These are phyloP conservation scores for Resseliella maxima DNA, from an alignment of 2,888 invertebrate genomes.

Conservation along the genomic window DNA sequence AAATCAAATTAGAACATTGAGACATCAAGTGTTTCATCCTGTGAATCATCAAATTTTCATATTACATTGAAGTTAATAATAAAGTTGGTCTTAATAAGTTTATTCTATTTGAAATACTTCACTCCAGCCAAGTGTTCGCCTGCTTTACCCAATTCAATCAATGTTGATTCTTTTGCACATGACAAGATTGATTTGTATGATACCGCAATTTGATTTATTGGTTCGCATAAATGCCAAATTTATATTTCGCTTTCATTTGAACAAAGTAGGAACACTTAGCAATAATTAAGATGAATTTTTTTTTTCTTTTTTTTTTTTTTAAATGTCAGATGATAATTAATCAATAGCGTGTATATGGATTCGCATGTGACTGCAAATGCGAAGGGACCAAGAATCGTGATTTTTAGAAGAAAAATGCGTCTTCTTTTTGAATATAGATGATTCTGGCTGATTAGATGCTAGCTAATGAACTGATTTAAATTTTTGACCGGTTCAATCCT, in stretches of 20 bases:
- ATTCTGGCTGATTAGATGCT: not conserved
- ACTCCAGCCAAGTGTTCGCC: not conserved
- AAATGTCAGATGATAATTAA: conserved; percentile 51
- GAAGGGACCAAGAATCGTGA: not conserved
- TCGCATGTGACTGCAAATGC: too few species aligned
- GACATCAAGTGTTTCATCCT: not conserved
- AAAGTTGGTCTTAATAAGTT: not conserved
- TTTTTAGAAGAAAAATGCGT: not conserved
- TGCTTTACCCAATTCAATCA: not conserved
- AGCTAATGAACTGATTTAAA: conserved; percentile 33
- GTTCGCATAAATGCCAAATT: not conserved
- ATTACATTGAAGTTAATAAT: too few species aligned
- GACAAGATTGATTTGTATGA: not conserved
- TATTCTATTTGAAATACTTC: not conserved
- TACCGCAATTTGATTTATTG: not conserved
- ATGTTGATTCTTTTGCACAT: not conserved
- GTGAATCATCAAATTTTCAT: not conserved
- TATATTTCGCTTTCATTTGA: not conserved
- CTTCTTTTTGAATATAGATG: not conserved
- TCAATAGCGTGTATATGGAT: conserved; percentile 16
- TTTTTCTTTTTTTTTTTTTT: too few species aligned
- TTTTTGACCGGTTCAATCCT: not conserved
- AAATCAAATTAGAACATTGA: not conserved
- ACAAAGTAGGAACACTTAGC: not conserved
- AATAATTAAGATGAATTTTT: conserved; percentile 29